Conservation (phyloP, 2,797 vertebrate genomes). For the Delichon dasypus region DNA sequence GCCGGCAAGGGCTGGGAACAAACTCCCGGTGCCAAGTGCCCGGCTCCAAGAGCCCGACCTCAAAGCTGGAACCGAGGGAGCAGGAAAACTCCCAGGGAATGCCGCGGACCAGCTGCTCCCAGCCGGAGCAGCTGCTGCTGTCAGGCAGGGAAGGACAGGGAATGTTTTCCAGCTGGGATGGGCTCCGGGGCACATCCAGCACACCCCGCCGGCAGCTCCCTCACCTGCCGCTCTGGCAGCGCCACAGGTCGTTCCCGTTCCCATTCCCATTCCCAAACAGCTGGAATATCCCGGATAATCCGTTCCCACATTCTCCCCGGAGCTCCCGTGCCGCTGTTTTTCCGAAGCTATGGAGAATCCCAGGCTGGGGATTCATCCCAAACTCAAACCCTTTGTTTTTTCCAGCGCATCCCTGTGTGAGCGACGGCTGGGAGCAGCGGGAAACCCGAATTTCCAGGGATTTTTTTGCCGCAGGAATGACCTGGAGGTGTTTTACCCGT, state of each 20-base stretch:
- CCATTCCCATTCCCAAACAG: neutral
- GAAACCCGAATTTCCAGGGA: neutral
- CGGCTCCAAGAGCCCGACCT: neutral
- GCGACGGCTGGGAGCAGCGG: neutral
- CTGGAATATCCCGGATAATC: neutral
- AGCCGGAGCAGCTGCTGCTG: constrained; percentile 49
- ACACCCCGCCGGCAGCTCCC: neutral
- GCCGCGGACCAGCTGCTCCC: constrained; percentile 51
- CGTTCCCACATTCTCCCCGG: fast-evolving
- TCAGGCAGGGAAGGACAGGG: constrained; percentile 18
- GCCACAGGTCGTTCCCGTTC: neutral
- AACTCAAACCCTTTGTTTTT: neutral
- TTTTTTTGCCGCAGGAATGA: neutral
- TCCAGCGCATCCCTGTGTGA: neutral
- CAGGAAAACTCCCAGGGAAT: constrained; percentile 48
- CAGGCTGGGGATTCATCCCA: neutral
- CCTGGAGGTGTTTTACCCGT: neutral
- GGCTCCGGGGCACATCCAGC: neutral
- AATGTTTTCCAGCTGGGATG: constrained; percentile 24
- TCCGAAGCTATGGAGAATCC: neutral
- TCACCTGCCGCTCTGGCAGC: neutral
- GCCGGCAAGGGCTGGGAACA: constrained; percentile 50
- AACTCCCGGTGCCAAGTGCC: neutral
- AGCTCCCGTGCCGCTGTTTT: neutral
- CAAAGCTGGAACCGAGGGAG: constrained; percentile 31